Percentiles rank a stretch among this genome's conserved stretches.
phyloP scores from a whole-genome alignment of 2,797 vertebrate species.

The Acestrorhynchus altus region DNA sequence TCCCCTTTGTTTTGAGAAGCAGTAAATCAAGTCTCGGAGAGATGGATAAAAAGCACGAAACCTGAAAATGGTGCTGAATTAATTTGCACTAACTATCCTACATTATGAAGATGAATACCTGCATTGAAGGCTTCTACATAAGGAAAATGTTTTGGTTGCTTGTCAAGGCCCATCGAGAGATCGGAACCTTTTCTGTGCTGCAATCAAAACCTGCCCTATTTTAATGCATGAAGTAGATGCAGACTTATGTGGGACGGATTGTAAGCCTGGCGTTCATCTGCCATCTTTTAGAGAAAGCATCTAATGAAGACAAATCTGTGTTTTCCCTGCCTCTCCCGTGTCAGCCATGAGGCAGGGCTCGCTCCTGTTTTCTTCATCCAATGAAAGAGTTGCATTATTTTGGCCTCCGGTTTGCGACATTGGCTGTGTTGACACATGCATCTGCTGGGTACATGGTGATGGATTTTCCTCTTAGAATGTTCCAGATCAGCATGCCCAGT shows the following conservation, averaged over 20 bases:
- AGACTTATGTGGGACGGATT: conserved; percentile 37
- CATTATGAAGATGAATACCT: neutral
- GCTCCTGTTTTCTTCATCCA: conserved; percentile 52
- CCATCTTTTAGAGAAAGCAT: conserved; percentile 56
- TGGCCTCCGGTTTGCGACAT: conserved; percentile 69
- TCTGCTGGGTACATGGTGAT: conserved; percentile 81
- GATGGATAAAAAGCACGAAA: neutral
- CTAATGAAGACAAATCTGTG: conserved; percentile 77
- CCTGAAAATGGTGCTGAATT: neutral
- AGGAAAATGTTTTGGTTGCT: conserved; percentile 4
- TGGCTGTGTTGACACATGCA: conserved; percentile 75
- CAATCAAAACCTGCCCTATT: neutral
- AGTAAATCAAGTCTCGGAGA: conserved; percentile 41
- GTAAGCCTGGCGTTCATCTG: conserved; percentile 48
- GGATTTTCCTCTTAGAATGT: conserved; percentile 76
- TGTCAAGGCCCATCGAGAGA: neutral
- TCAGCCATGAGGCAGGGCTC: conserved; percentile 11
- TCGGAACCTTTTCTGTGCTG: neutral
- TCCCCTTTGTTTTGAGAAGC: conserved; percentile 24
- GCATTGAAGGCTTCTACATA: neutral
- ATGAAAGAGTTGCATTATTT: conserved; percentile 71
- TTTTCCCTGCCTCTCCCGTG: conserved; percentile 56
- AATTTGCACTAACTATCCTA: neutral
- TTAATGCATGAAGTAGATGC: conserved; percentile 3
- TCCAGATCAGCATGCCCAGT: conserved; percentile 70